A percentile compares a stretch with the other conserved stretches of the same genome.
These are phyloP conservation scores for Dendrolimus houi DNA, from an alignment of 2,888 invertebrate genomes.

Conservation along the genomic window DNA sequence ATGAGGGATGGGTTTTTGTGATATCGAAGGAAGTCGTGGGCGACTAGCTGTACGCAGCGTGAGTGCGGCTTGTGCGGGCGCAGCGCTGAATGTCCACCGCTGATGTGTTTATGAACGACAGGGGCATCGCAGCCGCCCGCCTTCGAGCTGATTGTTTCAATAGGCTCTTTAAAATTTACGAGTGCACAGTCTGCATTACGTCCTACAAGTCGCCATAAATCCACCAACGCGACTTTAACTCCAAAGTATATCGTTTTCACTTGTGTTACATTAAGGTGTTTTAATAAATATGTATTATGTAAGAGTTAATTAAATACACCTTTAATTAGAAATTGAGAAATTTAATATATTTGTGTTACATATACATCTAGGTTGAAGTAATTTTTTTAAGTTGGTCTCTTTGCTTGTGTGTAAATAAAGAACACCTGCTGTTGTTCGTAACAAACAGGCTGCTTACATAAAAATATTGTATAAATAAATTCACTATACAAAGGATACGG, in stretches of 20 bases:
- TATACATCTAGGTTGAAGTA: background rate
- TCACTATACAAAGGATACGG: no score
- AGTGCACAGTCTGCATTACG: conserved; percentile 39
- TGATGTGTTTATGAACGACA: conserved; percentile 64
- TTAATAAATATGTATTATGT: no score
- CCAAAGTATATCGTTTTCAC: conserved; percentile 6
- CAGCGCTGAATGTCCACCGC: conserved; percentile 25
- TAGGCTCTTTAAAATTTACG: conserved; percentile 56
- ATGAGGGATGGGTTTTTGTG: no score
- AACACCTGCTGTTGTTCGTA: background rate
- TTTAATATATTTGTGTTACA: no score
- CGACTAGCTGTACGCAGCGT: conserved; percentile 41
- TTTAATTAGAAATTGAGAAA: no score
- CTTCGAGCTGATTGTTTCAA: conserved; percentile 65
- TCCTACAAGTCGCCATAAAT: conserved; percentile 36
- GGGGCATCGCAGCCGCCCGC: conserved; percentile 47
- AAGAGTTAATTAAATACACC: no score
- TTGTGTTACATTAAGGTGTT: no score
- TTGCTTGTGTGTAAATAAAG: background rate
- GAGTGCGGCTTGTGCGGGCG: conserved; percentile 61
- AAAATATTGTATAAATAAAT: background rate
- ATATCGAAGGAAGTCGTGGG: conserved; percentile 31
- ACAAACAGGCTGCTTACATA: background rate
- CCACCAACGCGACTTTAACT: conserved; percentile 19
- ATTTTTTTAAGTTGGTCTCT: background rate